Conservation (phyloP, 2,113 vertebrate genomes). For the Laticauda laticaudata region DNA sequence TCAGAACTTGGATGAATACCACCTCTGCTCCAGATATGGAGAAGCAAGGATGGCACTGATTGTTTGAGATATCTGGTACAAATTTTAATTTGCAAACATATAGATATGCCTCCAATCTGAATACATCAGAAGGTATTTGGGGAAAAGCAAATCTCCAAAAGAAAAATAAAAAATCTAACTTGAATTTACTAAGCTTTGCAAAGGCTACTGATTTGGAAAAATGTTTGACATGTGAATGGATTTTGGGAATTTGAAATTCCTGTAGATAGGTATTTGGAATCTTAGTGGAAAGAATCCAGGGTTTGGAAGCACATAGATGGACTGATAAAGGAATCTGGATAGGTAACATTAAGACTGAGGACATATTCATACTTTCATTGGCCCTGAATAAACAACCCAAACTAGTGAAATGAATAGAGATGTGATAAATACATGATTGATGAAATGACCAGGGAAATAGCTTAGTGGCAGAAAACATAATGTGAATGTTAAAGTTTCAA, state of each 20-base stretch:
- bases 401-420: not conserved
- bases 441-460: not conserved
- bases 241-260: not conserved
- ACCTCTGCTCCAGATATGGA: not conserved
- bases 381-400: not conserved
- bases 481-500: not conserved
- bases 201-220: not conserved
- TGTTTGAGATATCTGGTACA: not conserved
- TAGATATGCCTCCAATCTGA: not conserved
- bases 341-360: not conserved
- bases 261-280: not conserved
- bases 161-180: not conserved
- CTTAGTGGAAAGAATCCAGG: not conserved
- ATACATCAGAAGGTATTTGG: not conserved
- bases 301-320: not conserved
- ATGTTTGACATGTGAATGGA: not conserved
- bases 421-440: not conserved
- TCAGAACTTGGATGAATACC: no score
- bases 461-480: not conserved
- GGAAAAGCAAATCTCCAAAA: not conserved
- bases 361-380: not conserved
- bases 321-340: not conserved
- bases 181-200: not conserved
- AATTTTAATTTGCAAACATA: not conserved
- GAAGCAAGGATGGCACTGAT: not conserved